phyloP scores from a whole-genome alignment of 2,797 vertebrate species.

The Helicolenus hilgendorfi region DNA sequence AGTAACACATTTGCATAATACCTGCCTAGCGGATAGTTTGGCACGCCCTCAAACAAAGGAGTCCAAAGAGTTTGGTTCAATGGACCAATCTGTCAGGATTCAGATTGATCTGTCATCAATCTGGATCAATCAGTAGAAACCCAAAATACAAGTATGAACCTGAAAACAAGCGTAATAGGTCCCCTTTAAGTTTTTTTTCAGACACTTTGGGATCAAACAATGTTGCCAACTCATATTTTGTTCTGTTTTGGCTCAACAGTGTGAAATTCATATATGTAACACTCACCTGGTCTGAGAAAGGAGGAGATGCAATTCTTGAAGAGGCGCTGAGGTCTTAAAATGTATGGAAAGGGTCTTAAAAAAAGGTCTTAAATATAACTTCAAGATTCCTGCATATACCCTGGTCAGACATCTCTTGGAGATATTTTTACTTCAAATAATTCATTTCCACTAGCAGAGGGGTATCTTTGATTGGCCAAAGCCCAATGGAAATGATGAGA shows the following conservation, averaged over 20 bases:
- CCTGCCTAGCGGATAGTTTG: too few species aligned
- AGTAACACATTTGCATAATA: too few species aligned
- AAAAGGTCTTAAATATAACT: background rate
- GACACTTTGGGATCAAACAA: background rate
- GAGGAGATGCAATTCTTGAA: background rate
- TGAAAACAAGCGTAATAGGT: too few species aligned
- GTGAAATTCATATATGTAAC: background rate
- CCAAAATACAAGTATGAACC: too few species aligned
- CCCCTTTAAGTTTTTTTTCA: background rate
- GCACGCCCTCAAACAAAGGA: too few species aligned
- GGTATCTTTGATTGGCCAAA: background rate
- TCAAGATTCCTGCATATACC: background rate
- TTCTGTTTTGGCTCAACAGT: background rate
- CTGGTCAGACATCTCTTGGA: constrained; percentile 21
- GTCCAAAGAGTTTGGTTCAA: too few species aligned
- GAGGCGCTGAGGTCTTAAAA: background rate
- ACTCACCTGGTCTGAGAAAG: background rate
- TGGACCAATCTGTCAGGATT: too few species aligned
- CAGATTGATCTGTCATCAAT: too few species aligned
- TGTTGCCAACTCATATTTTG: too few species aligned
- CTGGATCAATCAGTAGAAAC: too few species aligned
- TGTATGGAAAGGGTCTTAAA: background rate
- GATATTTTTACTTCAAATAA: constrained; percentile 69
- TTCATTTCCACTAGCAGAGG: constrained; percentile 42
- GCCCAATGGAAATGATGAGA: constrained; percentile 11